Evolutionary conservation across 1,140 invertebrate species (phyloP).

Genomic region (Ostrea edulis): DNA sequence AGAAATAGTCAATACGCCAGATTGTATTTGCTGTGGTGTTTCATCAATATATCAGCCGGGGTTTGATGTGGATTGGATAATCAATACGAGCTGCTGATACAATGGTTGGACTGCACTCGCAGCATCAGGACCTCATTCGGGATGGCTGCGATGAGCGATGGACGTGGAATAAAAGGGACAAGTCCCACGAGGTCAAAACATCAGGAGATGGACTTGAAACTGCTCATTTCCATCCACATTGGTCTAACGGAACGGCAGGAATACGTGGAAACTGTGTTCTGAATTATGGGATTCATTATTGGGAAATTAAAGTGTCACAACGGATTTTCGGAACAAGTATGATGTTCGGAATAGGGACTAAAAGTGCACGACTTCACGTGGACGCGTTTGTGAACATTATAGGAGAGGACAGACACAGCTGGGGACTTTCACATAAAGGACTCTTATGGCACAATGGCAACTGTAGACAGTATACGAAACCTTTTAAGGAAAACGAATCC

Average conservation of each 20-base stretch:
- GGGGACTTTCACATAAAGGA: conserved; percentile 89
- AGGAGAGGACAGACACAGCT: conserved; percentile 86
- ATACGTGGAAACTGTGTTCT: conserved; percentile 84
- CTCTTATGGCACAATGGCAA: conserved; percentile 85
- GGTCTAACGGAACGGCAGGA: conserved; percentile 88
- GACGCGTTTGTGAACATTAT: conserved; percentile 86
- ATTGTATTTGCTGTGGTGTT: conserved; percentile 20
- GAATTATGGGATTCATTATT: conserved; percentile 85
- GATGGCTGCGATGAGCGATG: conserved; percentile 84
- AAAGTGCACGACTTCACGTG: conserved; percentile 83
- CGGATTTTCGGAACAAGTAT: conserved; percentile 88
- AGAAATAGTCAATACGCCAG: conserved; percentile 18
- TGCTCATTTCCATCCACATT: conserved; percentile 86
- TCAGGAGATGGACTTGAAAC: conserved; percentile 80
- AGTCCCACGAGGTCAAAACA: conserved; percentile 84
- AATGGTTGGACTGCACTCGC: conserved; percentile 33
- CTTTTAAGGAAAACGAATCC: conserved; percentile 86
- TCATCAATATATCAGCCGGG: background rate
- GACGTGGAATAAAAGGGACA: conserved; percentile 84
- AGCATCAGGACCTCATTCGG: conserved; percentile 55
- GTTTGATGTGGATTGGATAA: background rate
- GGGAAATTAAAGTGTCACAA: conserved; percentile 85
- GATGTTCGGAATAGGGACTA: conserved; percentile 88
- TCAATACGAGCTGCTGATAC: conserved; percentile 27
- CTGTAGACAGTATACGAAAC: conserved; percentile 83